Evolutionary conservation across 2,888 invertebrate species (phyloP), one percentile per base, ranked within the genome.

Genomic region (Xestia xanthographa): DNA sequence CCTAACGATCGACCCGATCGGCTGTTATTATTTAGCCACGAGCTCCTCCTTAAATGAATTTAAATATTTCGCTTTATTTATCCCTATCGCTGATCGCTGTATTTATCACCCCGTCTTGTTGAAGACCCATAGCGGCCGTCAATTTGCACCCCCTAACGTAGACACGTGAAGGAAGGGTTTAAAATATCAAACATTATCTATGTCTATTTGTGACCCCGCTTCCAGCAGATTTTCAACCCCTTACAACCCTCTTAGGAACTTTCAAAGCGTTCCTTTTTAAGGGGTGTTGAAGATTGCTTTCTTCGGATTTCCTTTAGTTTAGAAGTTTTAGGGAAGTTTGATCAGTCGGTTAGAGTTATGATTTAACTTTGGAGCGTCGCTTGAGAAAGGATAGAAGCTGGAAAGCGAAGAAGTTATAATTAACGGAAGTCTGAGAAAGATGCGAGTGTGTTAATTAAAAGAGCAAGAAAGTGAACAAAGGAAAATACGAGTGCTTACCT

Each of bases 101-200:
- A 14, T 8, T n/a, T 26, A 45, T 11, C 26, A 72, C 77, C 68
- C 34, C 22, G 22, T 53, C 38, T 26, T 17, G 11, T 14, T 45
- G n/a, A 20, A 58, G 26, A 26, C 41, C 38, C 38, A 38, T 48
- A 34, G 56, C 48, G 26, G 1, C 3, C 66, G 60, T 50, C 86
- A 85, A 85, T 85, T 85, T 82, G 50, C 83, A 85, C 86, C 86
- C 79, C 38, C 48, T 77, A 43, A 50, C 41, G 29, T 45, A 72
- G 72, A 75, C 63, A 67, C 68, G 29, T 80, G 45, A 77, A 66
- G 80, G 41, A 34, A 34, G 50, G 88, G 85, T 83, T 86, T 81
- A 85, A 86, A 86, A 86, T 87, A 85, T 85, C 81, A 79, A 87
- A 86, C 77, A 83, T 84, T 83, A 80, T 87, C 88, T 85, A 68